Evolutionary conservation across 2,888 invertebrate genomes (phyloP).

Genomic region (Tipula confusa): DNA sequence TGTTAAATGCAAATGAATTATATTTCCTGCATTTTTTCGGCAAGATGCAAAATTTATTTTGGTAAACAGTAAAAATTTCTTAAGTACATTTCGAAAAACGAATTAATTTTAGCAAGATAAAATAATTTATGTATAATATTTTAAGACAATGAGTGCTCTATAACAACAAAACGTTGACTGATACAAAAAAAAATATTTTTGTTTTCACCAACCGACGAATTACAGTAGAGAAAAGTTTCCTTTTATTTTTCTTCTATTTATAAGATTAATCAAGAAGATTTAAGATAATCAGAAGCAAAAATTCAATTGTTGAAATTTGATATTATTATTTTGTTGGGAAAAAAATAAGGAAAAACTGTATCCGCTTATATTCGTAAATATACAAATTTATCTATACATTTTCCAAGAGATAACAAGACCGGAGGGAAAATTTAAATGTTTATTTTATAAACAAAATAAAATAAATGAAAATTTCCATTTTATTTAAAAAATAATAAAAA

Average conservation of each 20-base stretch:
- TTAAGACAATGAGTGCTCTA: background rate
- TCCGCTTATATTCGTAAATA: background rate
- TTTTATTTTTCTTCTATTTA: no score
- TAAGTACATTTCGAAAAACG: background rate
- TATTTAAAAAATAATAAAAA: background rate
- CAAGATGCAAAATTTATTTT: background rate
- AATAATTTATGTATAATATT: background rate
- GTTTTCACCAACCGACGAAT: background rate
- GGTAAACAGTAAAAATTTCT: background rate
- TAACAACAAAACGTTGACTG: background rate
- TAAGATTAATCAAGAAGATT: slow-evolving; percentile 25
- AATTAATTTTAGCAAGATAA: background rate
- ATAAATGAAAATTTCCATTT: background rate
- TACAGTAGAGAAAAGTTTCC: background rate
- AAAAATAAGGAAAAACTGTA: background rate
- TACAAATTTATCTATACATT: background rate
- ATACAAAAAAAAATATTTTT: background rate
- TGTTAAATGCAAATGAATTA: background rate
- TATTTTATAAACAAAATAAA: background rate
- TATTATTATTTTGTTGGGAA: background rate
- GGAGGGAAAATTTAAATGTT: slow-evolving; percentile 25
- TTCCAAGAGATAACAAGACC: background rate
- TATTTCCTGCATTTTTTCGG: background rate
- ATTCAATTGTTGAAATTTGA: slow-evolving; percentile 25
- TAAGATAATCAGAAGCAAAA: slow-evolving; percentile 16